Evolutionary conservation across 2,113 vertebrate genomes (phyloP), one percentile per base, ranked within the genome.

Genomic region (Pedionomus torquatus): DNA sequence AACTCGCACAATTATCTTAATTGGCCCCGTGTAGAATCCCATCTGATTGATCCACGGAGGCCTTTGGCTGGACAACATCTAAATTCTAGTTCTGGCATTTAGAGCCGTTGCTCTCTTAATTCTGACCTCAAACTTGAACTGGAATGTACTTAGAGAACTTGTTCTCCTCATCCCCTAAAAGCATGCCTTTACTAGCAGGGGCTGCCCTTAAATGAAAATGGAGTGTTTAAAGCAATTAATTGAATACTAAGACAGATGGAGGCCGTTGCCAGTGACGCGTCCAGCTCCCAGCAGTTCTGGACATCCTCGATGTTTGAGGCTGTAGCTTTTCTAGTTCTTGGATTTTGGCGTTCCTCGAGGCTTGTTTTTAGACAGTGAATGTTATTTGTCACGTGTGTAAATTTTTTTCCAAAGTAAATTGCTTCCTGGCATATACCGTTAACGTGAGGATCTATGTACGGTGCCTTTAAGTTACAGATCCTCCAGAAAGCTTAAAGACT

Each of bases 31-130:
- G 24, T 11, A 14, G 49, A 21, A 26, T 23, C 35, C 2, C 2
- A 2, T 46, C 24, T 3, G 3, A 24, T 0, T 26, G 24, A n/a
- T 8, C 10, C 0, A 3, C 14, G 25, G 55, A 49, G 23, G 46
- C 23, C 37, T 69, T 19, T 74, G 69, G 6, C 43, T 54, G 37
- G 44, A 20, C 13, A 48, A 28, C 2, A 1, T 18, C 33, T 31
- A 21, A 33, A 44, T 44, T 17, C 44, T 44, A 18, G 18, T 20
- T 46, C 46, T 46, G 46, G 37, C 10, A 18, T 25, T 46, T 8
- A 1, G 25, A 85, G 23, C 35, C 12, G 46, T 72, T n/a, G 2
- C 0, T 20, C 33, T 37, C 44, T 75, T n/a, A 41, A 8, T 66
- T 83, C 63, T 58, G 31, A 58, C 55, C 46, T 83, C 68, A 25